Conservation (phyloP, 2,113 vertebrate genomes). For the Rhegmatorhina hoffmannsi region DNA sequence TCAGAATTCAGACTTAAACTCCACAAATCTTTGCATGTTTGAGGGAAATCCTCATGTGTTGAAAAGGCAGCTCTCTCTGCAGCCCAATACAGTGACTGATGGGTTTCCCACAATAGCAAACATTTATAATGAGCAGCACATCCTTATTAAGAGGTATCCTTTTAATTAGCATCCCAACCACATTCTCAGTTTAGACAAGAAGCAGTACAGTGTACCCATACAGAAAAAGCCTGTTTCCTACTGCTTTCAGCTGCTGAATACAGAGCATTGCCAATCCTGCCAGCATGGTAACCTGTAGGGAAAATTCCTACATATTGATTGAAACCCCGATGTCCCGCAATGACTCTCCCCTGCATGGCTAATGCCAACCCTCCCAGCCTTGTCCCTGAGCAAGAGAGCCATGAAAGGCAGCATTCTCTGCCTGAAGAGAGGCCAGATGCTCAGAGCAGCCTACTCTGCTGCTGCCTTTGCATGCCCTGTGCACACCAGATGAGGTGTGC, state of each 20-base stretch:
- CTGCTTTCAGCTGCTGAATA: neutral
- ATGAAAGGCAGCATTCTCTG: neutral
- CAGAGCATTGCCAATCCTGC: neutral
- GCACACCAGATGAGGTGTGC: neutral
- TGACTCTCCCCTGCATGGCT: slow-evolving; percentile 17
- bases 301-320: neutral
- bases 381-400: neutral
- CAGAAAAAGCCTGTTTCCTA: neutral
- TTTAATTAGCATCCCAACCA: neutral
- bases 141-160: neutral
- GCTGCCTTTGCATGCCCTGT: neutral
- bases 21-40: neutral
- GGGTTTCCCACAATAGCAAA: neutral
- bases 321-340: neutral
- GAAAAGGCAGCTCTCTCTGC: neutral
- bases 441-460: neutral
- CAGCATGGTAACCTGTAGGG: neutral
- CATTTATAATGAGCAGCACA: neutral
- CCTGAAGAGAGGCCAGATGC: slow-evolving; percentile 8
- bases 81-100: neutral
- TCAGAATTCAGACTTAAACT: neutral
- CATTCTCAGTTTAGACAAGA: neutral
- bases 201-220: neutral
- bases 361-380: neutral
- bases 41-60: neutral